Evolutionary conservation across 2,888 invertebrate species (phyloP).

Genomic region (Ceratothoa steindachneri): DNA sequence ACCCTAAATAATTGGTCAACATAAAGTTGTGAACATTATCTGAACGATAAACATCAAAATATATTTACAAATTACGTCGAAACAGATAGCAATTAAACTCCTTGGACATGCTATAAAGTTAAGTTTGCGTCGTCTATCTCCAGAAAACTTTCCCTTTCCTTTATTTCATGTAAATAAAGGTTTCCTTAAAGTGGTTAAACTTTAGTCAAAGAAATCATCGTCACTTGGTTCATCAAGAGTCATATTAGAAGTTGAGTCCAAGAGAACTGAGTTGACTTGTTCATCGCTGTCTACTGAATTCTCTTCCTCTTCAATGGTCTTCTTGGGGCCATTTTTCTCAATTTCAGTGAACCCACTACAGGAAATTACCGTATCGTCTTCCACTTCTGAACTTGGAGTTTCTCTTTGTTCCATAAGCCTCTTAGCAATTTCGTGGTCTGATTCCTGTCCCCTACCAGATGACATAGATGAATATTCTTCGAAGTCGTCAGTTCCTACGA

Average conservation of each 20-base stretch:
- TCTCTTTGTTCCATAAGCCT: neutral
- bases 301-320: conserved; percentile 9
- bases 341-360: neutral
- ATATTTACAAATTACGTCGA: no score
- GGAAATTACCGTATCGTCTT: neutral
- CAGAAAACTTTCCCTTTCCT: no score
- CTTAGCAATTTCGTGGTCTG: neutral
- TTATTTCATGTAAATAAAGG: no score
- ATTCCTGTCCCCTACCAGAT: neutral
- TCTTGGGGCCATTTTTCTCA: neutral
- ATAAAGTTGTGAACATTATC: no score
- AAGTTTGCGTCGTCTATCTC: no score
- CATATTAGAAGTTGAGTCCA: conserved; percentile 12
- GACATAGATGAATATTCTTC: neutral
- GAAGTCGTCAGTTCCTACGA: neutral
- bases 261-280: conserved; percentile 24
- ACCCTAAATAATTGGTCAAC: no score
- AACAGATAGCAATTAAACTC: no score
- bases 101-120: no score
- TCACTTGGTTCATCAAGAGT: conserved; percentile 34
- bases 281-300: conserved; percentile 28
- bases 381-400: neutral
- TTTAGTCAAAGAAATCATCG: conserved; percentile 24
- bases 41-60: no score
- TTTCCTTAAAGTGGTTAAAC: no score